These are phyloP conservation scores for Gandaritis pyraliata DNA, from an alignment of 2,888 invertebrate species.

Conservation along the genomic window DNA sequence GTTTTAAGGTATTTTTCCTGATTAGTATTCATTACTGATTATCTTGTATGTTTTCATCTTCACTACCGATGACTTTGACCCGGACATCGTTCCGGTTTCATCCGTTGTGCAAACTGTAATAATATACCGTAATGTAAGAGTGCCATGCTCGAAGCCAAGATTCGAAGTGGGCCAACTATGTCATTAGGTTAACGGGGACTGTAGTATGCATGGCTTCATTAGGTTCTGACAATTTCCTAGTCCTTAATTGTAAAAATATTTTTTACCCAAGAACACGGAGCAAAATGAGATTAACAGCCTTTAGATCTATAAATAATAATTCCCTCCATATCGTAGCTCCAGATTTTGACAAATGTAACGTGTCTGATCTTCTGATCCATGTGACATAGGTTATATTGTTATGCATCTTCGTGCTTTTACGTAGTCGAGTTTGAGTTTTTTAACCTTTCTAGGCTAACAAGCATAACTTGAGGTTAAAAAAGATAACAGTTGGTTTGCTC, in stretches of 20 bases:
- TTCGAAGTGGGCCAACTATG: constrained; percentile 73
- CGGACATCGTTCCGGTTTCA: constrained; percentile 69
- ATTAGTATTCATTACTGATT: not conserved
- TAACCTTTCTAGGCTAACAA: too few species aligned
- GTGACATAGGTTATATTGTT: too few species aligned
- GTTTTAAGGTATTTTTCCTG: too few species aligned
- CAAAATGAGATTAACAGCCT: too few species aligned
- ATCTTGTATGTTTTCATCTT: constrained; percentile 14
- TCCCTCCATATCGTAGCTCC: too few species aligned
- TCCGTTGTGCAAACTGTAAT: constrained; percentile 65
- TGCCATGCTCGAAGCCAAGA: constrained; percentile 58
- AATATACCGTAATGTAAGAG: constrained; percentile 77
- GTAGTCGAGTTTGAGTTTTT: too few species aligned
- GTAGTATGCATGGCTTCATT: constrained; percentile 60
- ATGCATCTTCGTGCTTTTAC: too few species aligned
- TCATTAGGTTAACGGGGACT: constrained; percentile 77
- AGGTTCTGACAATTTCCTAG: constrained; percentile 5
- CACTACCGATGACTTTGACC: constrained; percentile 66
- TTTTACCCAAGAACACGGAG: not conserved
- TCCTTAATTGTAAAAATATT: constrained; percentile 8
- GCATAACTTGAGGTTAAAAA: too few species aligned
- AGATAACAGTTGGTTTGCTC: too few species aligned
- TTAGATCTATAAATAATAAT: too few species aligned
- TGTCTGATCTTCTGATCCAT: too few species aligned
- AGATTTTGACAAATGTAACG: too few species aligned